Evolutionary conservation across 2,113 vertebrate genomes (phyloP).

Genomic region (Rhinolophus sinicus): DNA sequence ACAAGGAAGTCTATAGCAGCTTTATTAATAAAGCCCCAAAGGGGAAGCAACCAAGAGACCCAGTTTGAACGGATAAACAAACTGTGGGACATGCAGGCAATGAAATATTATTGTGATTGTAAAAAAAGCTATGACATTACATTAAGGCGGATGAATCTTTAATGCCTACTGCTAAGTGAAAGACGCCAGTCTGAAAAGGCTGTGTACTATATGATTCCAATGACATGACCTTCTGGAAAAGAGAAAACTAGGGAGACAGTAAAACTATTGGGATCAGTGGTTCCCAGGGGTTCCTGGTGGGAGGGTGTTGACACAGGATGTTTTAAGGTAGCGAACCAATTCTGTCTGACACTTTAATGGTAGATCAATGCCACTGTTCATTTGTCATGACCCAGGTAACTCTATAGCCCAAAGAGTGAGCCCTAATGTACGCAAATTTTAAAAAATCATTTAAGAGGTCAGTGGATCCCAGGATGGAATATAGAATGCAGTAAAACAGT

Average conservation of each 20-base stretch:
- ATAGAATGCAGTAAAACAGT: not conserved
- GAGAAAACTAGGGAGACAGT: not conserved
- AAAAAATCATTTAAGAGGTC: not conserved
- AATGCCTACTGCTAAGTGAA: not conserved
- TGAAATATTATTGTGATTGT: not conserved
- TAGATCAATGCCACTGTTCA: not conserved
- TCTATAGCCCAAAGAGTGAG: not conserved
- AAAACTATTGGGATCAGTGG: not conserved
- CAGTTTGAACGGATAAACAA: not conserved
- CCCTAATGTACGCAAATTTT: not conserved
- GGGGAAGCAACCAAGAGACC: not conserved
- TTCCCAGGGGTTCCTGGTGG: not conserved
- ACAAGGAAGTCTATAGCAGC: not conserved
- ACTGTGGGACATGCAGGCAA: not conserved
- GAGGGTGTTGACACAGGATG: not conserved
- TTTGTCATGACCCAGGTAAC: not conserved
- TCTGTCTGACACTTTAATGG: not conserved
- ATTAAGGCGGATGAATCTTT: not conserved
- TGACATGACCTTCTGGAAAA: not conserved
- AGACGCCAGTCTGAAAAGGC: no score
- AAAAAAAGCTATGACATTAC: not conserved
- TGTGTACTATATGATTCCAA: not conserved
- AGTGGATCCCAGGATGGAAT: not conserved
- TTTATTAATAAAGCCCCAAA: not conserved
- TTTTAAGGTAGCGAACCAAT: not conserved